phyloP scores from a whole-genome alignment of 1,140 invertebrate species.

The Hirudo medicinalis region DNA sequence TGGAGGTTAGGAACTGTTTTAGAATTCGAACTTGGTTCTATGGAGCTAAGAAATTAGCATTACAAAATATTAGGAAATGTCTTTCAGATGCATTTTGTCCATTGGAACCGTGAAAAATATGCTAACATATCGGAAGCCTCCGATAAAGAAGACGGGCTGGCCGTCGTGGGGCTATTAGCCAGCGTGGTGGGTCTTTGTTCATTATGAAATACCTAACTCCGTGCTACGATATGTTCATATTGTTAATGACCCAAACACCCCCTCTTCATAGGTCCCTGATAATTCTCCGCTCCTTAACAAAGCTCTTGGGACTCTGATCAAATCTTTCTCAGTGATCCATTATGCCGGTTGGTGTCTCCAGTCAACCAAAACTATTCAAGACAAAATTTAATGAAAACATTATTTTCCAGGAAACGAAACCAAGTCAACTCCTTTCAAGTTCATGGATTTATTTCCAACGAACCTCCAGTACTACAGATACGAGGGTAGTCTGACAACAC shows the following conservation, averaged over 20 bases:
- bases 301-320: not conserved
- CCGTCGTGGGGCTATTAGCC: constrained; percentile 47
- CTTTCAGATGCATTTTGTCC: constrained; percentile 77
- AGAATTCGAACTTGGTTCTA: not conserved
- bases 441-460: constrained; percentile 1
- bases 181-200: no score
- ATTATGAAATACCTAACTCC: no score
- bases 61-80: constrained; percentile 26
- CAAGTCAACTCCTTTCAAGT: not conserved
- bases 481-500: constrained; percentile 88
- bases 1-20: constrained; percentile 30
- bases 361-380: not conserved
- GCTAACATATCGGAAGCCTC: constrained; percentile 63
- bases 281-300: not conserved
- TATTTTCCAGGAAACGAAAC: constrained; percentile 13
- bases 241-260: no score
- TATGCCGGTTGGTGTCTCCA: not conserved
- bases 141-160: constrained; percentile 55
- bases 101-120: constrained; percentile 81
- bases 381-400: not conserved
- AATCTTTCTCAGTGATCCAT: not conserved
- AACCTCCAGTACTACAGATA: constrained; percentile 58
- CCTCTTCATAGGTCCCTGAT: not conserved
- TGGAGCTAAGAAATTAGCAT: not conserved
- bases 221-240: no score